Percentiles rank a stretch among this genome's conserved stretches.
phyloP scores from a whole-genome alignment of 1,140 invertebrate genomes.

The Halictus rubicundus region DNA sequence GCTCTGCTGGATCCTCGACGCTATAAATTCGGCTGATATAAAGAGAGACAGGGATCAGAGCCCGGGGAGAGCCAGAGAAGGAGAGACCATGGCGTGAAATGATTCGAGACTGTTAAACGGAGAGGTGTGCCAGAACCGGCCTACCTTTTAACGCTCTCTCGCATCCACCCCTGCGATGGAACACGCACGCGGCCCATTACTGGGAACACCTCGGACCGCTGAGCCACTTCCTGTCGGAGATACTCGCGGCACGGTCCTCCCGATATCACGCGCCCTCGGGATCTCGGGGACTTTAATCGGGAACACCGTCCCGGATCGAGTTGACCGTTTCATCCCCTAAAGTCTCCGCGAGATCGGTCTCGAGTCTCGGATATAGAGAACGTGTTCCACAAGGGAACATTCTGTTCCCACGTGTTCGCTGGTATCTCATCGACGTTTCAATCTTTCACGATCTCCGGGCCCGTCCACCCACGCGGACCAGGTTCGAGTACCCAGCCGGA shows the following conservation, averaged over 20 bases:
- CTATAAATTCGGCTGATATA: slow-evolving; percentile 77
- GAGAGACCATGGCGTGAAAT: slow-evolving; percentile 57
- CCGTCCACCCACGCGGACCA: slow-evolving; percentile 39
- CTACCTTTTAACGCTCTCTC: slow-evolving; percentile 79
- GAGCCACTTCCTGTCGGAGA: background rate
- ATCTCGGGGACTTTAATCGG: background rate
- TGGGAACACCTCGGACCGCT: slow-evolving; percentile 49
- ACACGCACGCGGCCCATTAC: slow-evolving; percentile 74
- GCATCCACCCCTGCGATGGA: slow-evolving; percentile 66
- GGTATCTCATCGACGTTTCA: slow-evolving; percentile 18
- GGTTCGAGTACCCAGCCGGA: slow-evolving; percentile 17
- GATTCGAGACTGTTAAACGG: slow-evolving; percentile 77
- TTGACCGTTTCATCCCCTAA: background rate
- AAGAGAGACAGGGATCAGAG: slow-evolving; percentile 38
- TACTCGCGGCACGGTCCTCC: background rate
- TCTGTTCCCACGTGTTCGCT: slow-evolving; percentile 17
- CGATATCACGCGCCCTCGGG: background rate
- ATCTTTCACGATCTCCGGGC: slow-evolving; percentile 36
- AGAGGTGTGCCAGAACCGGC: slow-evolving; percentile 79
- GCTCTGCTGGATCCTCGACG: slow-evolving; percentile 66
- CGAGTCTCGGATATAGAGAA: background rate
- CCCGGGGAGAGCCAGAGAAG: slow-evolving; percentile 38
- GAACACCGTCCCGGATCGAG: background rate
- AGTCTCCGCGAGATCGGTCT: background rate
- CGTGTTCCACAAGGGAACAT: background rate